These are phyloP conservation scores for Nerophis lumbriciformis DNA, from an alignment of 2,113 vertebrate species.

Conservation along the genomic window DNA sequence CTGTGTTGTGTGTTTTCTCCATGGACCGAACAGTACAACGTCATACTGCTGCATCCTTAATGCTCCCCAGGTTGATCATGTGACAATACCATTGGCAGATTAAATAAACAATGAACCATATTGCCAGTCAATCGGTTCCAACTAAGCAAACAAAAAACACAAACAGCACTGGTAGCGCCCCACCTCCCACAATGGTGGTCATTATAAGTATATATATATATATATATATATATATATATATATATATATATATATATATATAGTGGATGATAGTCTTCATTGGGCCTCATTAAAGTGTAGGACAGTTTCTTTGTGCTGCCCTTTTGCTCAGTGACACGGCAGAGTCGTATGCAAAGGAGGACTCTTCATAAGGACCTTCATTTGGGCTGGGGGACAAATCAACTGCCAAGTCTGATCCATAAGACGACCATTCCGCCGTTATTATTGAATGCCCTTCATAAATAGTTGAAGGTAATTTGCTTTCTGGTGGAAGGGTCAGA, in stretches of 20 bases:
- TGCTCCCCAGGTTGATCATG: too few relatives aligned
- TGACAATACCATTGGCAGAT: too few relatives aligned
- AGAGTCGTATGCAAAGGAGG: conserved; percentile 45
- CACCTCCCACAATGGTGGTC: conserved; percentile 13
- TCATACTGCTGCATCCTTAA: too few relatives aligned
- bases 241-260: conserved; percentile 18
- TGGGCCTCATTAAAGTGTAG: conserved; percentile 52
- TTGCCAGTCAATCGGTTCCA: too few relatives aligned
- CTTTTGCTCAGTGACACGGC: conserved; percentile 46
- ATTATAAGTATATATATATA: conserved; percentile 53
- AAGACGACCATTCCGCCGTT: conserved; percentile 44
- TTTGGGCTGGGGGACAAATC: conserved; percentile 44
- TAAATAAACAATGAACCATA: too few relatives aligned
- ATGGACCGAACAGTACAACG: too few relatives aligned
- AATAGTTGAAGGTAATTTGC: conserved; percentile 39
- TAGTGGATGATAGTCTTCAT: conserved; percentile 55
- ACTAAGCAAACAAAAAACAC: too few relatives aligned
- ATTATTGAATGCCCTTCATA: conserved; percentile 44
- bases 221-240: conserved; percentile 6
- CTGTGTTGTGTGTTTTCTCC: too few relatives aligned
- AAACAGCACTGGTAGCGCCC: neutral
- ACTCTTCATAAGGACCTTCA: conserved; percentile 46
- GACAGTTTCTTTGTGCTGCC: conserved; percentile 37
- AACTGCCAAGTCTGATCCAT: conserved; percentile 46
- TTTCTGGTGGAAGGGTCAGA: conserved; percentile 42